phyloP scores from a whole-genome alignment of 2,797 vertebrate species.

The Fratercula arctica region DNA sequence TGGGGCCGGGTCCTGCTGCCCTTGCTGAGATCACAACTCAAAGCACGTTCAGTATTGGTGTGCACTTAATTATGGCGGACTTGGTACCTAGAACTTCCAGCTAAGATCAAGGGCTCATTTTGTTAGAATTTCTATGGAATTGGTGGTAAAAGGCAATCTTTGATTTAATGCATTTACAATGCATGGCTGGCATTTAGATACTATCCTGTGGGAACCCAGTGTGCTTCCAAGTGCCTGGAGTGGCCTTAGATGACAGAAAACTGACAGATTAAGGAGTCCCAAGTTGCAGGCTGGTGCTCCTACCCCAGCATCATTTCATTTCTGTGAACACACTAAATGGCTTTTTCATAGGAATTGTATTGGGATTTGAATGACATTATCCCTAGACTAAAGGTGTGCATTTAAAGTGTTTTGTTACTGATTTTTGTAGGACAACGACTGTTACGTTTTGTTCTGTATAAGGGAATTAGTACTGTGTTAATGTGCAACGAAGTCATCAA shows the following conservation, averaged over 20 bases:
- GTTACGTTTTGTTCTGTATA: not conserved
- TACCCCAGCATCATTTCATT: not conserved
- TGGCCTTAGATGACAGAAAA: not conserved
- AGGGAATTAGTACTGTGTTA: not conserved
- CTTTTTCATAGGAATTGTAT: not conserved
- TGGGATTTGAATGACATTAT: not conserved
- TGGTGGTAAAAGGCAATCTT: not conserved
- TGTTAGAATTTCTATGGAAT: not conserved
- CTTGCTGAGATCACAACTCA: not conserved
- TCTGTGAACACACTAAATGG: not conserved
- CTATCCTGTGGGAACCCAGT: not conserved
- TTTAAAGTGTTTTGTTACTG: not conserved
- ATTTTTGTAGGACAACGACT: not conserved
- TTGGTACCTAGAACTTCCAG: not conserved
- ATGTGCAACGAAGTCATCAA: not conserved
- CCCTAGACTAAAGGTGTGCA: not conserved
- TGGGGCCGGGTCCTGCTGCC: not conserved
- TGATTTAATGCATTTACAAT: not conserved
- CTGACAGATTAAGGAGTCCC: not conserved
- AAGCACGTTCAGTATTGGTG: no score
- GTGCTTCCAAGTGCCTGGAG: not conserved
- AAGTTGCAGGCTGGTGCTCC: not conserved
- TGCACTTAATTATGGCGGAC: not conserved
- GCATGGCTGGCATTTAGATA: not conserved
- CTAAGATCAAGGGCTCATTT: not conserved